These are phyloP conservation scores for Bursaphelenchus mucronatus DNA, from an alignment of 1,140 invertebrate species.

Conservation along the genomic window DNA sequence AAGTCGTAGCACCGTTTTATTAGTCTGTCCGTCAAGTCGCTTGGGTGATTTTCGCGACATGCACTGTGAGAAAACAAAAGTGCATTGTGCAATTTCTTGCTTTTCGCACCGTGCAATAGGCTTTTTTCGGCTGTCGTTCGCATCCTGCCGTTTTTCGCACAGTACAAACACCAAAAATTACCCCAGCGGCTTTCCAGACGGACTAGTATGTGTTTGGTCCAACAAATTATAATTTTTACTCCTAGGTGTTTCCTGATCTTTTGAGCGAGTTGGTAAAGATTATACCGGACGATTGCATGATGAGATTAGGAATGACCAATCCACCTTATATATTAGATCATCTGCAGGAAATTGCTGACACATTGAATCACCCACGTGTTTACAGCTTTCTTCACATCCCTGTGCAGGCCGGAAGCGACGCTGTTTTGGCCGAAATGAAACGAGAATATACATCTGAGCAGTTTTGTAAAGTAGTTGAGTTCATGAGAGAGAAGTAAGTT, in stretches of 20 bases:
- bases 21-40: too few species aligned
- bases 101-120: too few species aligned
- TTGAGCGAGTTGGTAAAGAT: conserved; percentile 80
- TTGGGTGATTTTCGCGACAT: too few species aligned
- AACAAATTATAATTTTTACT: background rate
- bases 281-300: conserved; percentile 78
- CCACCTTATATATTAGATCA: conserved; percentile 95
- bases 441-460: conserved; percentile 82
- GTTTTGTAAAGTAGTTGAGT: conserved; percentile 84
- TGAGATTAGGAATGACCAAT: conserved; percentile 69
- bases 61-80: too few species aligned
- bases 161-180: too few species aligned
- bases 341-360: conserved; percentile 80
- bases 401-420: conserved; percentile 90
- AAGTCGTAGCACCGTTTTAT: too few species aligned
- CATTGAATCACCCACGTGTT: conserved; percentile 80
- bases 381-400: conserved; percentile 94
- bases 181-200: too few species aligned
- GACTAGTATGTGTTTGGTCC: too few species aligned
- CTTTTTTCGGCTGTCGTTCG: too few species aligned
- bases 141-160: too few species aligned
- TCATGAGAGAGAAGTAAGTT: conserved; percentile 70
- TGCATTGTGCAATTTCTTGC: too few species aligned
- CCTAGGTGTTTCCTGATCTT: conserved; percentile 72
- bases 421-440: conserved; percentile 89